A percentile compares a stretch with the other conserved stretches of the same genome.
Evolutionary conservation across 2,113 vertebrate genomes (phyloP).

Genomic region (Suricata suricatta): DNA sequence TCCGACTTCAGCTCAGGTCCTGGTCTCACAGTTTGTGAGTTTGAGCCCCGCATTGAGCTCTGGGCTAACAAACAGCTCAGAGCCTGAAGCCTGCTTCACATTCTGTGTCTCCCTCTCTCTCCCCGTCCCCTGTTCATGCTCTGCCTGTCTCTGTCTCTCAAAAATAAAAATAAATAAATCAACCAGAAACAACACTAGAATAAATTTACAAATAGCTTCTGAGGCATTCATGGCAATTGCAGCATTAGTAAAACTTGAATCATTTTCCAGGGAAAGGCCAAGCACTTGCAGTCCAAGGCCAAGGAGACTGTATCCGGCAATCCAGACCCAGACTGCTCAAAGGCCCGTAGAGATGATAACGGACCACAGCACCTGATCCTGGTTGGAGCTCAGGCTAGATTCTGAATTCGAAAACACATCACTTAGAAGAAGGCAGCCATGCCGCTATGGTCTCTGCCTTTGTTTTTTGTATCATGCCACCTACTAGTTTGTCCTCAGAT

Average conservation of each 20-base stretch:
- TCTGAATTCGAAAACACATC: background rate
- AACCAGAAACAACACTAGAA: background rate
- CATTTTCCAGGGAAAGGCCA: background rate
- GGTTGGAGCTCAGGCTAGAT: background rate
- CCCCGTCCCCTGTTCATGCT: too few relatives aligned
- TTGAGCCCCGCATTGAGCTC: too few relatives aligned
- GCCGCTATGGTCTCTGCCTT: background rate
- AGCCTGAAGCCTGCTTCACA: too few relatives aligned
- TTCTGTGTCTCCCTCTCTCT: too few relatives aligned
- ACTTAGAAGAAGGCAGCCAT: background rate
- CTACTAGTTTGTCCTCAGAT: background rate
- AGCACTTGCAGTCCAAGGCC: background rate
- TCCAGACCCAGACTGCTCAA: background rate
- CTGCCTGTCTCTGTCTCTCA: too few relatives aligned
- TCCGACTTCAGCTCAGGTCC: too few relatives aligned
- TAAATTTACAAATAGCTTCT: conserved; percentile 4
- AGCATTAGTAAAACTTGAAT: background rate
- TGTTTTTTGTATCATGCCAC: background rate
- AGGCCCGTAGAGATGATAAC: background rate
- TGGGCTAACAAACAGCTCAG: too few relatives aligned
- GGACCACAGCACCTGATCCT: background rate
- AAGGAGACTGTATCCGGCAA: background rate
- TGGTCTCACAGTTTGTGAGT: too few relatives aligned
- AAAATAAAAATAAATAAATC: background rate
- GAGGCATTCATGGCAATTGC: background rate